Evolutionary conservation across 2,113 vertebrate genomes (phyloP).

Genomic region (Hyperoodon ampullatus): DNA sequence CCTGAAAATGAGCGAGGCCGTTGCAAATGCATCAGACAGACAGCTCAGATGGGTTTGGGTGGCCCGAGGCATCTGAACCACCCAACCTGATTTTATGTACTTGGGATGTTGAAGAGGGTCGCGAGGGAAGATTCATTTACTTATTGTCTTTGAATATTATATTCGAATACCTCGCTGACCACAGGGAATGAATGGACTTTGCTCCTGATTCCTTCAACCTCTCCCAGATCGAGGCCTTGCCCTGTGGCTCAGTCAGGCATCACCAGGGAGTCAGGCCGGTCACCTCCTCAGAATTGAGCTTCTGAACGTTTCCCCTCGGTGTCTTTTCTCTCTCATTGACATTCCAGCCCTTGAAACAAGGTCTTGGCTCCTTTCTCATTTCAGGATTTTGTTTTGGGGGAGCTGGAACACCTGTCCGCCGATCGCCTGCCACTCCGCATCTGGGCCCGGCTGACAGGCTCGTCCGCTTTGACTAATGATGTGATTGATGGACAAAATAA

Average conservation of each 20-base stretch:
- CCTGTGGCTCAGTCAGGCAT: neutral
- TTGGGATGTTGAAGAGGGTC: neutral
- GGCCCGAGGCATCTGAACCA: neutral
- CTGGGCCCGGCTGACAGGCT: slow-evolving; percentile 90
- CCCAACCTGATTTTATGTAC: neutral
- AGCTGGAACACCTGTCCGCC: slow-evolving; percentile 91
- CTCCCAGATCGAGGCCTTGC: neutral
- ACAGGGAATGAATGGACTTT: neutral
- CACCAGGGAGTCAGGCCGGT: neutral
- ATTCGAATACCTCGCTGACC: neutral
- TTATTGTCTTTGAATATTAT: neutral
- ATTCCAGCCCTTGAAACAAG: slow-evolving; percentile 86
- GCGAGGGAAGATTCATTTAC: neutral
- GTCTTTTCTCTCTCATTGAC: slow-evolving; percentile 76
- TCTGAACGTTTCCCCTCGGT: slow-evolving; percentile 22
- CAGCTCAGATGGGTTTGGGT: neutral
- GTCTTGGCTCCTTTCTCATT: slow-evolving; percentile 87
- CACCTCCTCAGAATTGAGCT: slow-evolving; percentile 29
- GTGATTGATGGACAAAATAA: slow-evolving; percentile 96
- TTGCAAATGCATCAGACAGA: neutral
- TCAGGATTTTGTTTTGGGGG: slow-evolving; percentile 87
- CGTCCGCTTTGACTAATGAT: slow-evolving; percentile 96
- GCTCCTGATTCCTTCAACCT: neutral
- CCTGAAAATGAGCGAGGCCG: neutral
- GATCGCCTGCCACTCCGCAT: slow-evolving; percentile 90